Evolutionary conservation across 2,797 vertebrate species (phyloP), one percentile per base, ranked within the genome.

Genomic region (Esox masquinongy): DNA sequence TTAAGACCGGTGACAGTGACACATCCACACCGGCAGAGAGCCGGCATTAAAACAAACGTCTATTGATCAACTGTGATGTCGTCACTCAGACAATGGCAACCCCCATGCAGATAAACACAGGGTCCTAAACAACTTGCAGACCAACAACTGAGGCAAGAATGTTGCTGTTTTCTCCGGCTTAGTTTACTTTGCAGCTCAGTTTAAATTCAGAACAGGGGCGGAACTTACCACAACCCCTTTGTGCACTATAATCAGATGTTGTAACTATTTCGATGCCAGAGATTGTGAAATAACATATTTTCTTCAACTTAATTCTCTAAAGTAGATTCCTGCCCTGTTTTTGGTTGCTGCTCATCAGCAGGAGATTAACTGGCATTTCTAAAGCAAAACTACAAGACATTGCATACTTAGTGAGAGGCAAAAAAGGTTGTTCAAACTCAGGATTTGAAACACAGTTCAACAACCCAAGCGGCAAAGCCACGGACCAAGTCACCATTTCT

Each of bases 11-110:
- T 19, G 14, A 67, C 31, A 31, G 36, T 39, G 36, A 24, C 56
- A 59, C 56, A 22, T 12, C 56, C 56, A 61, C n/a, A 67, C 81
- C 87, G 86, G 84, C 90, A 92, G 83, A 47, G 93, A 92, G 93
- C 90, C 92, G 91, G 85, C 75, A 4, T 73, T 82, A 72, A 78
- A 89, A 92, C 92, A 94, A 93, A 90, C 83, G 87, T 72, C 84
- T 86, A 91, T 91, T 92, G 87, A 93, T 80, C 72, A 82, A 74
- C 87, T 89, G 79, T 87, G 85, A 90, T 86, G 84, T 90, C 91
- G 92, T 79, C 43, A 47, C 43, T 69, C 71, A 68, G 31, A 26
- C 79, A 83, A 82, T 76, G 14, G 68, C 75, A 36, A 6, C 77
- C 79, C 50, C 47, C 67, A 70, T 39, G n/a, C 22, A 36, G 74